Evolutionary conservation across 2,113 vertebrate species (phyloP), one percentile per base, ranked within the genome.

Genomic region (Hydrochoerus hydrochaeris): DNA sequence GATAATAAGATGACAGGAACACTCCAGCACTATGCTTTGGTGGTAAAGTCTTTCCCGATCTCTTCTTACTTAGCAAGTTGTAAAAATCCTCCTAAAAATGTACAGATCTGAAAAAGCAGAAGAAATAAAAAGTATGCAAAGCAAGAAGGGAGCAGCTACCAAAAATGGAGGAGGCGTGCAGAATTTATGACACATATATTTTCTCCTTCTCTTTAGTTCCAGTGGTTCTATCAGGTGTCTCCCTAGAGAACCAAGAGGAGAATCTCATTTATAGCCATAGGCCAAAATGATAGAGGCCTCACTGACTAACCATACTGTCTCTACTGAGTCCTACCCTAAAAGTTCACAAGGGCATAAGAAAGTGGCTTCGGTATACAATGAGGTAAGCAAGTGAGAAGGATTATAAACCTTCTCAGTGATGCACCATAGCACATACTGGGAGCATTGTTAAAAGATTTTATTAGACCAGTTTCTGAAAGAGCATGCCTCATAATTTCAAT

Each of bases 371-470:
- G 10, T 92, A 93, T 86, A 97, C 92, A 96, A 95, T 88, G 92
- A 85, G 20, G 20, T 80, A 96, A 97, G 95, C 60, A 97, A 90
- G 90, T 58, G 83, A 44, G 41, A 78, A 85, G 38, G 32, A 28
- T 65, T 71, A 96, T 91, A 95, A 96, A 71, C 84, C 62, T 80
- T 85, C 80, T 88, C 85, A n/a, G 57, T 87, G 90, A 85, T 95
- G 73, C 17, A 63, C 49, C 26, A 84, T 86, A 41, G 88, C 95
- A 94, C 85, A 97, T 87, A 96, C 85, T 97, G 65, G 62, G 10
- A 81, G 58, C 95, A 96, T 95, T 97, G 95, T 98, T 96, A 96
- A 90, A 85, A 12, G 11, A 63, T 89, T 98, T 98, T 97, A 95
- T 94, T 96, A 97, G 90, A 90, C 73, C 86, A 89, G 26, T 94